A percentile compares a stretch with the other conserved stretches of the same genome.
Conservation (phyloP, 2,888 invertebrate species). For the Peribatodes rhomboidaria region DNA sequence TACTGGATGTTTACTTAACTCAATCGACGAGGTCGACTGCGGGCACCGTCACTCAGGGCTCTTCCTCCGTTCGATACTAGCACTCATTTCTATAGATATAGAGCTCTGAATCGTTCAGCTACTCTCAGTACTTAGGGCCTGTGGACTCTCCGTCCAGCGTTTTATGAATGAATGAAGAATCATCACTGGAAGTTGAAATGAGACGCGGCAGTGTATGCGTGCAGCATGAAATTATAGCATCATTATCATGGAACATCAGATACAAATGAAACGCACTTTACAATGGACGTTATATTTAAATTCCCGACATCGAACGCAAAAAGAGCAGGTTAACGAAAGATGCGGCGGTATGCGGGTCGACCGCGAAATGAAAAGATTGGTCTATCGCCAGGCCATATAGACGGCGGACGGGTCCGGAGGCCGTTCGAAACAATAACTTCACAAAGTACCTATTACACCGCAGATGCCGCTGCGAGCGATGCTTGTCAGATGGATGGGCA, state of each 20-base stretch:
- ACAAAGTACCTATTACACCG: conserved; percentile 82
- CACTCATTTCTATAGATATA: conserved; percentile 62
- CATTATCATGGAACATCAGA: conserved; percentile 45
- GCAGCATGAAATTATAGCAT: conserved; percentile 61
- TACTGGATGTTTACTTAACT: conserved; percentile 86
- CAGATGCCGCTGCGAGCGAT: conserved; percentile 67
- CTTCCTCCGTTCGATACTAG: conserved; percentile 58
- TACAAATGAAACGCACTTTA: conserved; percentile 27
- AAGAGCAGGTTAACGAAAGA: conserved; percentile 61
- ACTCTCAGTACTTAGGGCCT: conserved; percentile 65
- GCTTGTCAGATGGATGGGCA: conserved; percentile 51
- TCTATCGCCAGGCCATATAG: conserved; percentile 52
- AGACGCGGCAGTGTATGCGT: conserved; percentile 57
- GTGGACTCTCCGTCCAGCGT: conserved; percentile 60
- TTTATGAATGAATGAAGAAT: conserved; percentile 85
- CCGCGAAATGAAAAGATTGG: conserved; percentile 75
- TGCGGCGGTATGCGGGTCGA: conserved; percentile 78
- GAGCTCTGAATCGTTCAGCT: conserved; percentile 69
- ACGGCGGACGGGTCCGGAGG: conserved; percentile 64
- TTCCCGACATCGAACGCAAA: conserved; percentile 51
- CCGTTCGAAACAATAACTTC: conserved; percentile 76
- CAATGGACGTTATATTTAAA: conserved; percentile 35
- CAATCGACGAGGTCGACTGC: conserved; percentile 79
- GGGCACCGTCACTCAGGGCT: conserved; percentile 60
- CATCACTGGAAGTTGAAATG: conserved; percentile 79